Evolutionary conservation across 2,113 vertebrate genomes (phyloP).

Genomic region (Irena cyanogastra): DNA sequence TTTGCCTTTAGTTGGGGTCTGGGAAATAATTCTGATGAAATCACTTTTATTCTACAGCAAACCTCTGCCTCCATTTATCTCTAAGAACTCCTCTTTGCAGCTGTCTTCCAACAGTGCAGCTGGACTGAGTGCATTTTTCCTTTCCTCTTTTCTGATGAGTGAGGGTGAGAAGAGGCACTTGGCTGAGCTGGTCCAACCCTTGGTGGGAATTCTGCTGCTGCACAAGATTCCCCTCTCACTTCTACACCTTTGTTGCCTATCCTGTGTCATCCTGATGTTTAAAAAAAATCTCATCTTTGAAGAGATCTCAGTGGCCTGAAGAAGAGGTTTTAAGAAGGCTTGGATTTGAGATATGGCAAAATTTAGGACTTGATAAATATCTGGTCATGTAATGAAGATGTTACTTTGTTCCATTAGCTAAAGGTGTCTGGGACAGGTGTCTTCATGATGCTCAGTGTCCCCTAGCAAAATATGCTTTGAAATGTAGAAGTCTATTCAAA

Average conservation of each 20-base stretch:
- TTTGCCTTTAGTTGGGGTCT: not conserved
- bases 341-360: not conserved
- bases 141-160: not conserved
- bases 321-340: not conserved
- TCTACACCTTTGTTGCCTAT: rapidly evolving
- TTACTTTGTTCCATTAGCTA: not conserved
- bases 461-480: not conserved
- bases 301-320: not conserved
- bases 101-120: not conserved
- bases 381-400: not conserved
- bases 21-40: not conserved
- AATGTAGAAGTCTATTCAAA: not conserved
- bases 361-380: not conserved
- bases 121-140: not conserved
- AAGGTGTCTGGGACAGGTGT: not conserved
- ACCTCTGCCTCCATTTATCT: not conserved
- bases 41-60: not conserved
- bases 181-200: not conserved
- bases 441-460: not conserved
- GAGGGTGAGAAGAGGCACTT: not conserved
- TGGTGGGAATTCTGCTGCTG: not conserved
- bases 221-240: not conserved
- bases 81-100: not conserved
- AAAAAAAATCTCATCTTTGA: not conserved
- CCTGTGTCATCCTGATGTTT: not conserved